Base-by-base conservation (phyloP, 1,140 invertebrate genomes). In the Laupala kohalensis region DNA sequence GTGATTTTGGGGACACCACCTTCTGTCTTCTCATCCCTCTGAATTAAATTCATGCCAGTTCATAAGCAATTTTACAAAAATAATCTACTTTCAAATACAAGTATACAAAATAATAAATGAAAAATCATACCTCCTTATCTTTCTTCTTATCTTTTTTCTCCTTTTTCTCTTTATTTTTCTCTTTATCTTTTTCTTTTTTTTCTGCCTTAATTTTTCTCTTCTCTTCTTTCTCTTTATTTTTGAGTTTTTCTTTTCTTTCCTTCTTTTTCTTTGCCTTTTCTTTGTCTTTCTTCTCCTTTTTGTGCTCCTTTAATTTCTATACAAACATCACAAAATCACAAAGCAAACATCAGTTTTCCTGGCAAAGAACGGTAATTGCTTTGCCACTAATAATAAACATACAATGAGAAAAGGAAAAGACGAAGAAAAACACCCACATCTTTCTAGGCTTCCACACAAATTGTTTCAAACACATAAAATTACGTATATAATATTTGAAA, bases 1-100 rank as follows among this genome's bases (percentile, higher is more conserved):
- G 91, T 93, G 30, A 94, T 80, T 81, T 93, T 94, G 15, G 92
- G 92, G 29, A 92, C 86, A 69, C 69, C 70, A 64, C 73, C 69
- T 29, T 76, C 75, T 64, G 63, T 73, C 78, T 84, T 83, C 72
- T 81, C 80, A 73, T 84, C 82, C 69, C 80, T 81, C 79, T 83
- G 70, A 53, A 13, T 1, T n/a, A n/a, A n/a, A n/a, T n/a, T n/a
- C n/a, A n/a, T n/a, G n/a, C n/a, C n/a, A n/a, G n/a, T n/a, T n/a
- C n/a, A n/a, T n/a, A n/a, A n/a, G n/a, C n/a, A n/a, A n/a, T n/a
- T n/a, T n/a, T n/a, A n/a, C n/a, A n/a, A n/a, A n/a, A n/a, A n/a
- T n/a, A n/a, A n/a, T n/a, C n/a, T n/a, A n/a, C n/a, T n/a, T n/a
- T n/a, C n/a, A n/a, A n/a, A n/a, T n/a, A n/a, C n/a, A 25, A 25